These are phyloP conservation scores for Toxostoma redivivum DNA, from an alignment of 2,113 vertebrate species.

Conservation along the genomic window DNA sequence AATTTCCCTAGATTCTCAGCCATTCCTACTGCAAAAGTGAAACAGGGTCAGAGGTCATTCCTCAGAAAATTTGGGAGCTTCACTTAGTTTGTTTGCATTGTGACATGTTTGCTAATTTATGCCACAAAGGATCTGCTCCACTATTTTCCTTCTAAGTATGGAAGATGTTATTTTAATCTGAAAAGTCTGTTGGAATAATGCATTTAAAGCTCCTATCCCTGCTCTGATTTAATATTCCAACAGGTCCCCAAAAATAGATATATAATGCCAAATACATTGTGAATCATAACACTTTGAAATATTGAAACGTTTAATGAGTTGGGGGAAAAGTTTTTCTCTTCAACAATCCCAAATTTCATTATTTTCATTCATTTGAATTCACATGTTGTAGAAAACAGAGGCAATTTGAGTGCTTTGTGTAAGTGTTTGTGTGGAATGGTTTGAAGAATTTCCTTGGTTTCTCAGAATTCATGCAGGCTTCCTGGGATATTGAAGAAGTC, in stretches of 20 bases:
- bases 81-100: neutral
- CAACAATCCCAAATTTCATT: neutral
- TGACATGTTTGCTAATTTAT: neutral
- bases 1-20: neutral
- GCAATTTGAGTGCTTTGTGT: neutral
- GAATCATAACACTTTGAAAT: neutral
- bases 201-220: neutral
- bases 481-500: constrained; percentile 50
- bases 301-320: neutral
- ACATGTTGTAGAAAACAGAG: neutral
- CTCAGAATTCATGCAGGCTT: constrained; percentile 72
- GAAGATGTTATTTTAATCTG: neutral
- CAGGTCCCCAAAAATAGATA: neutral
- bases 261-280: neutral
- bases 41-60: neutral
- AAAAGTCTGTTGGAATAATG: neutral
- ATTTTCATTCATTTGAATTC: neutral
- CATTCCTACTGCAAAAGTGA: neutral
- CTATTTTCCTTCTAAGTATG: neutral
- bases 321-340: neutral
- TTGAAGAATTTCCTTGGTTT: neutral
- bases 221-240: neutral
- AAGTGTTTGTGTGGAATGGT: neutral
- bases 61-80: neutral
- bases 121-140: neutral